These are phyloP conservation scores for Cotesia glomerata DNA, from an alignment of 1,140 invertebrate genomes.

Conservation along the genomic window DNA sequence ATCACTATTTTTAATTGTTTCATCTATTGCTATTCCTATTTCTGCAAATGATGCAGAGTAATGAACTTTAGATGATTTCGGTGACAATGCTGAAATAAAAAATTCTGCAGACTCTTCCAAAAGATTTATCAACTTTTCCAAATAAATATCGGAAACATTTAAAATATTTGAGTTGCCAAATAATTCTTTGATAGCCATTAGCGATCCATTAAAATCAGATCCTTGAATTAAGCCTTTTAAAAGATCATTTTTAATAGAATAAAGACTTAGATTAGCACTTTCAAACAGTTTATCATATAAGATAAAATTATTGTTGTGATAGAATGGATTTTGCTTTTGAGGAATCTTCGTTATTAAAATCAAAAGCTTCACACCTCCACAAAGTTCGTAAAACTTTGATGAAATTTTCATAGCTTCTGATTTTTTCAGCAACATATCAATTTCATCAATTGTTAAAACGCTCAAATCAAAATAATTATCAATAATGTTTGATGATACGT, in stretches of 20 bases:
- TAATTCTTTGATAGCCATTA: conserved; percentile 48
- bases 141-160: conserved; percentile 28
- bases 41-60: conserved; percentile 69
- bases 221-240: conserved; percentile 51
- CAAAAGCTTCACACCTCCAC: conserved; percentile 62
- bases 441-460: conserved; percentile 37
- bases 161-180: conserved; percentile 38
- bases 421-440: conserved; percentile 48
- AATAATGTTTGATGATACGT: conserved; percentile 56
- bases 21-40: conserved; percentile 66
- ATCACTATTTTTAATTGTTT: conserved; percentile 46
- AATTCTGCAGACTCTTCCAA: conserved; percentile 52
- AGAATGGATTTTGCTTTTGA: neutral
- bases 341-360: conserved; percentile 28
- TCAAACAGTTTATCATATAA: conserved; percentile 24
- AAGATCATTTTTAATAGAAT: conserved; percentile 52
- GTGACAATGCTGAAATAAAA: conserved; percentile 54
- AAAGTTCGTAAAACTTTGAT: conserved; percentile 64
- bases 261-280: conserved; percentile 25
- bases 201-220: conserved; percentile 53
- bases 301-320: neutral
- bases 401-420: conserved; percentile 60
- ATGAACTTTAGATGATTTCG: conserved; percentile 46
- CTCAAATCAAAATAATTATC: conserved; percentile 50
- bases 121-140: conserved; percentile 45